These are phyloP conservation scores for Boloria selene DNA, from an alignment of 2,888 invertebrate species.

Conservation along the genomic window DNA sequence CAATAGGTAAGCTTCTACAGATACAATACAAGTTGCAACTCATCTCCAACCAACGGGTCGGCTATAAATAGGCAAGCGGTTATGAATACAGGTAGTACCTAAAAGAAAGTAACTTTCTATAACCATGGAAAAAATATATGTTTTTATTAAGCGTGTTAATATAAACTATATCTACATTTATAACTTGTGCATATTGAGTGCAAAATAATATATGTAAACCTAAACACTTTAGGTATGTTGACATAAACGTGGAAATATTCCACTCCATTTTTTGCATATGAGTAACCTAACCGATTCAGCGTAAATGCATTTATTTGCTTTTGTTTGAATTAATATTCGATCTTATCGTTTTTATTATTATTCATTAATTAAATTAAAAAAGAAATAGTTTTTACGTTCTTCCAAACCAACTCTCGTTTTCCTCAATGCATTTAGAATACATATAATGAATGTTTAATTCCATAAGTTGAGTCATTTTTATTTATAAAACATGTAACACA, in stretches of 20 bases:
- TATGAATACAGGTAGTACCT: too few species aligned
- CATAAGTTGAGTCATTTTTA: slow-evolving; percentile 9
- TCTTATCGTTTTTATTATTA: too few species aligned
- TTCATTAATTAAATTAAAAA: too few species aligned
- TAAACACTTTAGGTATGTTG: not conserved
- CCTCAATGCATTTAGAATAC: not conserved
- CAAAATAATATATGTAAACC: not conserved
- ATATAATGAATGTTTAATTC: not conserved
- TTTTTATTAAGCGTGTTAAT: not conserved
- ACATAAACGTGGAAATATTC: slow-evolving; percentile 22
- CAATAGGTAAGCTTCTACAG: too few species aligned
- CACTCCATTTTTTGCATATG: slow-evolving; percentile 14
- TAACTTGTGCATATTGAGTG: not conserved
- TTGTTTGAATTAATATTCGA: too few species aligned
- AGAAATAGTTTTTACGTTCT: too few species aligned
- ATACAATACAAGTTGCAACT: too few species aligned
- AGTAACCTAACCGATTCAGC: not conserved
- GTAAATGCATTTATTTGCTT: too few species aligned
- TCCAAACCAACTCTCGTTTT: slow-evolving; percentile 4
- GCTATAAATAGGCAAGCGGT: too few species aligned
- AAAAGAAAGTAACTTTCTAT: slow-evolving; percentile 13
- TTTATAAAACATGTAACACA: slow-evolving; percentile 4
- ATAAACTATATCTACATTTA: too few species aligned
- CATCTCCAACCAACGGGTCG: too few species aligned
- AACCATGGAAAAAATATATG: not conserved